Evolutionary conservation across 92 coral and sea anemone species (phyloP).

Genomic region (Phenganax subtilis): DNA sequence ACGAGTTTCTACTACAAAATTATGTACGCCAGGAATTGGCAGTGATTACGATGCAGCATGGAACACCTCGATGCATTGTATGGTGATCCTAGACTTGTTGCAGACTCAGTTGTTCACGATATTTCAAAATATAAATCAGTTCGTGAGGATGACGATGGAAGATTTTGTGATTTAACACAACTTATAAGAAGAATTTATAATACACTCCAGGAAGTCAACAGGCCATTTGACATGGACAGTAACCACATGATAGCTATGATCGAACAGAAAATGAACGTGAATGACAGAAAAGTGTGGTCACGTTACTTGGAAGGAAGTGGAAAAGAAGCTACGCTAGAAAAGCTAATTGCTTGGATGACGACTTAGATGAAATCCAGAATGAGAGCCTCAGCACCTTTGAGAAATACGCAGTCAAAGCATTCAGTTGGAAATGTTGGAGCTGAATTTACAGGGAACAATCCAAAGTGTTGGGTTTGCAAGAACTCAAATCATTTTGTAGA

Average conservation of each 20-base stretch:
- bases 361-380: no score
- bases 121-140: constrained; percentile 26
- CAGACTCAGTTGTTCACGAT: constrained; percentile 39
- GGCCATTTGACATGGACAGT: no score
- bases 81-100: constrained; percentile 19
- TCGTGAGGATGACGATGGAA: constrained; percentile 28
- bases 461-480: neutral
- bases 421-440: no score
- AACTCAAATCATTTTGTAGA: neutral
- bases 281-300: constrained; percentile 29
- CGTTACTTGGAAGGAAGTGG: constrained; percentile 35
- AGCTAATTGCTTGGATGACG: constrained; percentile 32
- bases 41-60: constrained; percentile 42
- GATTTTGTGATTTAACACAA: constrained; percentile 43
- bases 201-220: constrained; percentile 37
- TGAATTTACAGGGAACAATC: neutral
- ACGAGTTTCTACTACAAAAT: no score
- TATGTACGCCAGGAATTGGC: constrained; percentile 32
- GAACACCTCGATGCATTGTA: constrained; percentile 35
- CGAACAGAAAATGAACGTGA: constrained; percentile 36
- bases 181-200: constrained; percentile 35
- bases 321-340: constrained; percentile 43
- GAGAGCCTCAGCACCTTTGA: no score
- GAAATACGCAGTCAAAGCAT: no score
- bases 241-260: constrained; percentile 41